Evolutionary conservation across 2,113 vertebrate species (phyloP), one percentile per base, ranked within the genome.

Genomic region (Ictalurus punctatus): DNA sequence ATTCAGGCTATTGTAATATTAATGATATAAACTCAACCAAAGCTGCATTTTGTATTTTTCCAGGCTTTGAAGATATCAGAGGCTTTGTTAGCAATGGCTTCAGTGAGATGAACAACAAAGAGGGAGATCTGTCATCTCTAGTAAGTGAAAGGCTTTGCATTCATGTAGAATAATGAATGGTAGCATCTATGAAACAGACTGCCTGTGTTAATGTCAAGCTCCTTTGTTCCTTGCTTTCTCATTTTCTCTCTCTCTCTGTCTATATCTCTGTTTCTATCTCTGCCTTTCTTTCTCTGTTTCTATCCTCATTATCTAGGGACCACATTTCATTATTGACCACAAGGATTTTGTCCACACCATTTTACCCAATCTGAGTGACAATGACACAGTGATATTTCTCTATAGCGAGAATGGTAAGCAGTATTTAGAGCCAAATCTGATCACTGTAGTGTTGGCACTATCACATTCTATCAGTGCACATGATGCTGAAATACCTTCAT

Each of bases 21-120:
- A 34, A 85, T 89, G 19, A 63, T 78, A 56, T 65, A 78, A 44
- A 19, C 56, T 61, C 52, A 83, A 48, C 79, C 40, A 76, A 23
- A 59, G 86, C 65, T 56, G 17, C 54, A 78, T 61, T 78, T 30
- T 79, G 25, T 34, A 30, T 91, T 78, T 80, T 84, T 37, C 58
- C 79, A 97, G 97, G 95, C 87, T 94, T 91, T 25, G 76, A 85
- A 56, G 96, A 96, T 14, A 82, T 97, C 54, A 91, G 91, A 87
- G 95, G 95, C 52, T 97, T 97, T 91, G 88, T 97, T 87, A 94
- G 92, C 44, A 94, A 94, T 58, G 96, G 96, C 76, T 95, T 94
- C 91, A 90, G 87, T 34, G 94, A 94, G 88, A 92, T 96, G 91
- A 92, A 93, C 89, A 97, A 96, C 93, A 94, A 91, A n/a, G 95